phyloP scores from a whole-genome alignment of 2,797 vertebrate genomes.

The Pantherophis alleghaniensis region DNA sequence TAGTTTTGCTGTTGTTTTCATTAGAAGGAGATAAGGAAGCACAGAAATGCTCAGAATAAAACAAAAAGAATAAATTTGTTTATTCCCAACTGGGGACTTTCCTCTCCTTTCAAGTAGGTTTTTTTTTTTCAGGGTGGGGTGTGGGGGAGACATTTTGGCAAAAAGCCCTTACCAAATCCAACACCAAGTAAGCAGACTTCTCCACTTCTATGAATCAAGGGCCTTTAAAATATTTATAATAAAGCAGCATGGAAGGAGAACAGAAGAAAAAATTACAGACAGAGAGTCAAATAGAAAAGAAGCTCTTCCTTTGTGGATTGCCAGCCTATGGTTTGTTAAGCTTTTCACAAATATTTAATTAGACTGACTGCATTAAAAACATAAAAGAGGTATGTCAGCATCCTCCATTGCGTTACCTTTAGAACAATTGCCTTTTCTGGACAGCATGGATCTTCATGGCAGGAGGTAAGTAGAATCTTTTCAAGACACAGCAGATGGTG shows the following conservation, averaged over 20 bases:
- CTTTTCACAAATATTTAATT: conserved; percentile 5
- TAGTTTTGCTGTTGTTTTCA: background rate
- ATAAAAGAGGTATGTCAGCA: conserved; percentile 3
- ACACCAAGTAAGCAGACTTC: conserved; percentile 12
- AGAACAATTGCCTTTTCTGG: background rate
- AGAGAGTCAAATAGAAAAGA: conserved; percentile 12
- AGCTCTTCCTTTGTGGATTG: background rate
- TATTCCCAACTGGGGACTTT: background rate
- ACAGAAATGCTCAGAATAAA: background rate
- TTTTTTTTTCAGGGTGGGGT: background rate
- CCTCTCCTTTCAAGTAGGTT: background rate
- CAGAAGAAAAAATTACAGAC: conserved; percentile 14
- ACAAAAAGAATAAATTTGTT: background rate
- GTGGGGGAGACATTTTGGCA: background rate
- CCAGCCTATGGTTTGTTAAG: background rate
- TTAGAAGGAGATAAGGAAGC: conserved; percentile 7
- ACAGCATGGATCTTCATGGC: background rate
- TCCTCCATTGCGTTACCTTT: conserved; percentile 15
- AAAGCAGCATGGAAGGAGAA: background rate
- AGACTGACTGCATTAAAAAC: background rate
- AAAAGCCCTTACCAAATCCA: background rate
- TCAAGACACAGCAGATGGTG: conserved; percentile 18
- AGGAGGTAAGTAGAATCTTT: conserved; percentile 21
- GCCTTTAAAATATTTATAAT: conserved; percentile 9
- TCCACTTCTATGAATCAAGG: conserved; percentile 11